Percentiles rank a stretch among this genome's conserved stretches.
Conservation (phyloP, 2,113 vertebrate genomes). For the Trematocara unimaculatum region DNA sequence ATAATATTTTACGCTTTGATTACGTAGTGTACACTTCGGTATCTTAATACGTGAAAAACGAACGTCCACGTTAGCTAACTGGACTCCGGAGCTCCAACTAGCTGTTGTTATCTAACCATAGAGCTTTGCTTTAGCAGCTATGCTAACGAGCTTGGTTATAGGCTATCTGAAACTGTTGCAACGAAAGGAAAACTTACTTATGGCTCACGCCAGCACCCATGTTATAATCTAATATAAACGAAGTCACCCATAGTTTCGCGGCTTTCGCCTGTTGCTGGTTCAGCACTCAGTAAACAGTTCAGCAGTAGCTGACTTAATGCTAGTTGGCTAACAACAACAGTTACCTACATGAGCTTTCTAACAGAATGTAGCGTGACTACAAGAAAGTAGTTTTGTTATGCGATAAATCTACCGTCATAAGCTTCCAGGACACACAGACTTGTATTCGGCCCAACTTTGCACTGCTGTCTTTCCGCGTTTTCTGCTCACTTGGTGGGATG, state of each 20-base stretch:
- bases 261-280: not conserved
- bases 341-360: not conserved
- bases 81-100: not conserved
- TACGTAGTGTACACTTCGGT: not conserved
- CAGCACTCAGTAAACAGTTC: not conserved
- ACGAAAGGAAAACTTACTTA: not conserved
- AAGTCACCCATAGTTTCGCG: not conserved
- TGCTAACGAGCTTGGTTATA: not conserved
- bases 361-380: not conserved
- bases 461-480: not conserved
- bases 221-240: not conserved
- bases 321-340: not conserved
- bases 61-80: not conserved
- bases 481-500: not conserved
- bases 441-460: too few species aligned
- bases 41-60: not conserved
- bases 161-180: not conserved
- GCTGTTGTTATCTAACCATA: not conserved
- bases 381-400: not conserved
- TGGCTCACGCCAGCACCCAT: rapidly evolving
- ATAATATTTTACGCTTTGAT: not conserved
- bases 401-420: not conserved
- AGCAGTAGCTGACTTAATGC: not conserved
- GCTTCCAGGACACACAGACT: not conserved
- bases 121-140: not conserved